A percentile compares a stretch with the other conserved stretches of the same genome.
phyloP scores from a whole-genome alignment of 2,797 vertebrate genomes.

The Epinephelus malabaricus region DNA sequence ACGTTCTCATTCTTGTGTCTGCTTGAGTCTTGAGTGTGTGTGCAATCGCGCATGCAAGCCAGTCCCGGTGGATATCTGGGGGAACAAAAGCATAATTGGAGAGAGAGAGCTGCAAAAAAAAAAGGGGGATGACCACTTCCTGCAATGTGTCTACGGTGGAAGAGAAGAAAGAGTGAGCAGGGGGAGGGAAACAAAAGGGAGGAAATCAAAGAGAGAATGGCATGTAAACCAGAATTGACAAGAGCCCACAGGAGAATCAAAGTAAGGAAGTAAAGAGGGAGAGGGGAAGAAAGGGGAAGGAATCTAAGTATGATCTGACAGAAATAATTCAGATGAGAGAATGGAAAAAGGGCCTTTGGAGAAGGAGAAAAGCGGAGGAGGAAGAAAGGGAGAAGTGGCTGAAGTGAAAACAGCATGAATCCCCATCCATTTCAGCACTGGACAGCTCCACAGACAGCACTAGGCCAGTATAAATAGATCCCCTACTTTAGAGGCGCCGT shows the following conservation, averaged over 20 bases:
- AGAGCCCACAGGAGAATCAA: constrained; percentile 64
- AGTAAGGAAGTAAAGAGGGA: constrained; percentile 42
- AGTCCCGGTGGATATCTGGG: constrained; percentile 51
- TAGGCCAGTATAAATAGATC: constrained; percentile 84
- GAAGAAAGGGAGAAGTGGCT: constrained; percentile 72
- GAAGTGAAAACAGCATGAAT: constrained; percentile 76
- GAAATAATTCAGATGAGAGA: constrained; percentile 65
- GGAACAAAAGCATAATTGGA: constrained; percentile 65
- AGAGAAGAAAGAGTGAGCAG: constrained; percentile 35
- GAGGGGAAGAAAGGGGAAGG: constrained; percentile 13
- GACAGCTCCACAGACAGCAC: constrained; percentile 81
- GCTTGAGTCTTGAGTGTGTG: constrained; percentile 49
- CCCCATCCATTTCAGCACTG: constrained; percentile 79
- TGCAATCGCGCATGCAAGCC: constrained; percentile 37
- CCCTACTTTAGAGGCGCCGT: constrained; percentile 79
- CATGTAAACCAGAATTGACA: constrained; percentile 65
- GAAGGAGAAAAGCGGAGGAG: constrained; percentile 57
- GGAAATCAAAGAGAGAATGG: constrained; percentile 61
- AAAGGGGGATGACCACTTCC: constrained; percentile 62
- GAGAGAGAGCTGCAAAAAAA: constrained; percentile 48
- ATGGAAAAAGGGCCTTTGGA: constrained; percentile 54
- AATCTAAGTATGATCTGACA: constrained; percentile 68
- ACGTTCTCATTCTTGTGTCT: constrained; percentile 23
- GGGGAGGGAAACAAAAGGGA: constrained; percentile 50
- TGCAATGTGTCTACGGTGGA: constrained; percentile 39